Base-by-base conservation (phyloP, 1,140 invertebrate genomes). In the Microplitis demolitor region DNA sequence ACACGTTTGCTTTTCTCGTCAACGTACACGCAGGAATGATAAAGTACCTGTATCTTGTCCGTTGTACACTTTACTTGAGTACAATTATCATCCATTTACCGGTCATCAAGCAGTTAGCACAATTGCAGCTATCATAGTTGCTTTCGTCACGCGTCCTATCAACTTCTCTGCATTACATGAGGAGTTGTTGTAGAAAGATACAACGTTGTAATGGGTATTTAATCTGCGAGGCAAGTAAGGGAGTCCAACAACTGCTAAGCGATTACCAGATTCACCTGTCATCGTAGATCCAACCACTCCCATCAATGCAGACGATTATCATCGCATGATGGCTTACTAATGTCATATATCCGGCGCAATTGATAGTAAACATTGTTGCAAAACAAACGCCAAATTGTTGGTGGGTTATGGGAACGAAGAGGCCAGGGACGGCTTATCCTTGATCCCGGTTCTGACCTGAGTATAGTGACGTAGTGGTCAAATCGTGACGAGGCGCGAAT, bases 41-140 rank as follows among this genome's bases (percentile, higher is more conserved):
- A 35, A 53, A 69, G 79, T 78, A 81, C 80, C 80, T 79, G 81
- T 72, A 66, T 54, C 61, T 66, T 63, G 69, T 71, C 31, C 76
- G 72, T 76, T 74, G 37, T 35, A 45, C 37, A 60, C 77, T 66
- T 76, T 74, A 73, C 77, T 78, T 76, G 45, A 66, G 60, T 76
- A 79, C 82, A 87, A 87, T 86, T 85, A 87, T 87, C 80, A 85
- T 83, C 82, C 82, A 84, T 86, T 87, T 87, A 86, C 82, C 80
- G 80, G 77, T 76, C 80, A 85, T 85, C 82, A 83, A 83, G 83
- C 78, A 83, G 79, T 84, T 85, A 83, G 76, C 66, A 80, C 80
- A 83, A 87, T 86, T 86, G 83, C 84, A 24, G 39, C 69, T 64
- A 71, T 71, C 61, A 71, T 62, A 63, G 31, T 71, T 50, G 74